These are phyloP conservation scores for Himalopsyche tibetana DNA, from an alignment of 2,888 invertebrate species.

Conservation along the genomic window DNA sequence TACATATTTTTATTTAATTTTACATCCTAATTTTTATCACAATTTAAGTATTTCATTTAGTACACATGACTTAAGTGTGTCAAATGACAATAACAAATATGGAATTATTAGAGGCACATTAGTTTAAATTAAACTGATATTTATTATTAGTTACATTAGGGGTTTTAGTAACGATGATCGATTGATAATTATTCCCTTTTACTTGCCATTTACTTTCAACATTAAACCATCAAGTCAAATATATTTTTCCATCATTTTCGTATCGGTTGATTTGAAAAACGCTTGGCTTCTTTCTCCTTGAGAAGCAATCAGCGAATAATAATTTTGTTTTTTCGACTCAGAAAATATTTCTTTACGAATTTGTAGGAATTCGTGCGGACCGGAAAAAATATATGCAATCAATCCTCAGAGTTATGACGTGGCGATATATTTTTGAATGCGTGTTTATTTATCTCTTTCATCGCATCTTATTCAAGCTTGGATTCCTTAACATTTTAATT, in stretches of 20 bases:
- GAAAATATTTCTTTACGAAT: conserved; percentile 25
- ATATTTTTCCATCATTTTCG: background rate
- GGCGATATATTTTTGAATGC: conserved; percentile 14
- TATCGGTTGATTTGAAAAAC: background rate
- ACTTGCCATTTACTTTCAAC: too few relatives aligned
- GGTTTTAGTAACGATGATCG: too few relatives aligned
- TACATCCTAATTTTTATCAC: too few relatives aligned
- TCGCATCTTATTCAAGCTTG: conserved; percentile 2
- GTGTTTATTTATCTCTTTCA: conserved; percentile 19
- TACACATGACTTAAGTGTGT: too few relatives aligned
- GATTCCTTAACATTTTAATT: conserved; percentile 15
- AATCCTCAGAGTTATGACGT: conserved; percentile 10
- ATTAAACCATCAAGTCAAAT: background rate
- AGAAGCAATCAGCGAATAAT: conserved; percentile 27
- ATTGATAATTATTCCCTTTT: too few relatives aligned
- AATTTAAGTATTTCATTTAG: too few relatives aligned
- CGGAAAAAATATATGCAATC: conserved; percentile 21
- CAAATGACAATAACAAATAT: too few relatives aligned
- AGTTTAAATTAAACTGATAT: too few relatives aligned
- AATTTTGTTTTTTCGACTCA: background rate
- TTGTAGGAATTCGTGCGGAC: background rate
- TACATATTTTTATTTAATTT: too few relatives aligned
- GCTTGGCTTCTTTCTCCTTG: background rate
- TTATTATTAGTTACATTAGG: too few relatives aligned
- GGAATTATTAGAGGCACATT: too few relatives aligned